phyloP scores from a whole-genome alignment of 2,797 vertebrate genomes.

The Chloroceryle amazona region DNA sequence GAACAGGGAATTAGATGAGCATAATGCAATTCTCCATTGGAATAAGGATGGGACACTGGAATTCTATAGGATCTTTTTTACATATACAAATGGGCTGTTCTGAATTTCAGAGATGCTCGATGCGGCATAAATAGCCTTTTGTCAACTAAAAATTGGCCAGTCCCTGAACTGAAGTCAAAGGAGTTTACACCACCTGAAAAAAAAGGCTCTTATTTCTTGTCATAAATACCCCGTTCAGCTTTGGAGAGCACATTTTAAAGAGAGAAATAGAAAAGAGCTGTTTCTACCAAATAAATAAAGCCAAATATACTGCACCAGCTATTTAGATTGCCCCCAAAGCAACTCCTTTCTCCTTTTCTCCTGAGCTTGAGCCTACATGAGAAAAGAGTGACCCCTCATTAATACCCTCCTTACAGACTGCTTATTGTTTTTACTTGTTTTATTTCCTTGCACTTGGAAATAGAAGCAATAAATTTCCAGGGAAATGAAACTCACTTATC shows the following conservation, averaged over 20 bases:
- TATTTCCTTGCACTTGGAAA: constrained; percentile 81
- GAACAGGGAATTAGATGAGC: constrained; percentile 36
- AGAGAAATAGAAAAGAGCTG: not conserved
- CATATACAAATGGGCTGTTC: constrained; percentile 25
- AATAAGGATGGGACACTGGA: constrained; percentile 30
- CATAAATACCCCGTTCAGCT: not conserved
- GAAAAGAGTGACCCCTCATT: constrained; percentile 74
- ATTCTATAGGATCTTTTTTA: constrained; percentile 51
- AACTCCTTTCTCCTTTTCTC: constrained; percentile 56
- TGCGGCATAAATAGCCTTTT: constrained; percentile 42
- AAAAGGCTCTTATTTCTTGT: constrained; percentile 13
- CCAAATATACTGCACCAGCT: constrained; percentile 2
- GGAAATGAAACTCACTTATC: constrained; percentile 86
- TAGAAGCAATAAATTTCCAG: constrained; percentile 85
- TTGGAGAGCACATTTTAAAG: not conserved
- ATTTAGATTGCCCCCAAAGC: constrained; percentile 40
- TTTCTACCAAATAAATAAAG: constrained; percentile 51
- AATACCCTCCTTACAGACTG: constrained; percentile 71
- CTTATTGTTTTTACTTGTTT: constrained; percentile 81
- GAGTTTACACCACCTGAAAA: not conserved
- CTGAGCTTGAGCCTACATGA: constrained; percentile 57
- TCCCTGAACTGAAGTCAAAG: not conserved
- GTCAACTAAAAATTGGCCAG: not conserved
- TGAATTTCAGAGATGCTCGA: not conserved
- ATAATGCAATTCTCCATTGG: not conserved